Evolutionary conservation across 2,797 vertebrate genomes (phyloP).

Genomic region (Avahi laniger): DNA sequence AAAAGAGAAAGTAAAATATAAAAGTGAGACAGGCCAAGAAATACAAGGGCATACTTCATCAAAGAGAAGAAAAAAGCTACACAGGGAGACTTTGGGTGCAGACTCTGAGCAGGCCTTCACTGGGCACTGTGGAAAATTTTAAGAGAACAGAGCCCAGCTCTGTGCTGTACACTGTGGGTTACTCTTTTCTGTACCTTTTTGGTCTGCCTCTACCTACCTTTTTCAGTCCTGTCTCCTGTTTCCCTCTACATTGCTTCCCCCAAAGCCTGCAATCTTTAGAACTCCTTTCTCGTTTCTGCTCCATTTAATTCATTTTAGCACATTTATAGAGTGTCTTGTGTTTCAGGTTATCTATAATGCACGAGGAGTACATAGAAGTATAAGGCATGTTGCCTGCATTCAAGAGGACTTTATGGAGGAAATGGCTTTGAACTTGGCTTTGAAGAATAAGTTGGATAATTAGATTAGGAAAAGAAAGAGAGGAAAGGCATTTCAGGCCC

Average conservation of each 20-base stretch:
- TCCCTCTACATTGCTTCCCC: background rate
- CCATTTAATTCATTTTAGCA: background rate
- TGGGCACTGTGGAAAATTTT: fast-evolving
- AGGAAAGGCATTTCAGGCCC: background rate
- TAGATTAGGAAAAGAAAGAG: background rate
- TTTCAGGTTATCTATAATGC: background rate
- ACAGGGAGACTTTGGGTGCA: background rate
- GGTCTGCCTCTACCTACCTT: background rate
- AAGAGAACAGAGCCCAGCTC: background rate
- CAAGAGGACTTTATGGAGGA: background rate
- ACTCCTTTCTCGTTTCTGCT: background rate
- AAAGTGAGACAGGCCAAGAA: background rate
- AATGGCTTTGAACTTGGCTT: background rate
- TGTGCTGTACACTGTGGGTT: no score
- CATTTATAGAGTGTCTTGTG: background rate
- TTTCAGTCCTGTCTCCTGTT: background rate
- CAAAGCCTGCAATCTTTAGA: background rate
- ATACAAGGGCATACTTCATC: background rate
- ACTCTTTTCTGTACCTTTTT: background rate
- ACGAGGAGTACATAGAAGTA: background rate
- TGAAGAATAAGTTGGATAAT: background rate
- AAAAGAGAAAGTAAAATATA: background rate
- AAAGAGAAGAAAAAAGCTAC: background rate
- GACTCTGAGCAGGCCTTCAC: background rate
- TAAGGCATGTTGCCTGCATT: background rate